phyloP scores from a whole-genome alignment of 2,797 vertebrate genomes.

The Crax fasciolata region DNA sequence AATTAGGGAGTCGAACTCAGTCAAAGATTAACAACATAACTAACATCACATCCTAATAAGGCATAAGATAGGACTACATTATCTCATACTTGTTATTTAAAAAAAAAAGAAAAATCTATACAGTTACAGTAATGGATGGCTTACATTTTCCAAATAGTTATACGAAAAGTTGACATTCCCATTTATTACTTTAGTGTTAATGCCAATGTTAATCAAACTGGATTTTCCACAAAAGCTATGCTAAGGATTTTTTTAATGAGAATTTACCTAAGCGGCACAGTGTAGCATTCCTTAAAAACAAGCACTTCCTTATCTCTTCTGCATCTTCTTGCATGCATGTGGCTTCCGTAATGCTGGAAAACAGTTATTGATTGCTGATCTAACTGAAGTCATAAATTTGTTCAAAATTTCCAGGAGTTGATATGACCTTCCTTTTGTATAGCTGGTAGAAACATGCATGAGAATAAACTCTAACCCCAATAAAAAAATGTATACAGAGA shows the following conservation, averaged over 20 bases:
- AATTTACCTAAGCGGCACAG: neutral
- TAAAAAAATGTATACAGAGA: neutral
- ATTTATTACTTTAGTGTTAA: neutral
- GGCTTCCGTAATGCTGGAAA: neutral
- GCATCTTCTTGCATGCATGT: neutral
- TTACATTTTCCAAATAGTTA: neutral
- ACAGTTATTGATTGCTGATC: neutral
- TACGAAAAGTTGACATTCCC: neutral
- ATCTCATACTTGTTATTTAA: neutral
- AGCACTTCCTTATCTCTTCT: neutral
- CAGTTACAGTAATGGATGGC: neutral
- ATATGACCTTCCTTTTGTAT: neutral
- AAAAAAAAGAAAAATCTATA: neutral
- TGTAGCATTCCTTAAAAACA: neutral
- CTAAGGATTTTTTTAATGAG: neutral
- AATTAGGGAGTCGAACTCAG: neutral
- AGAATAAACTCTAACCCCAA: neutral
- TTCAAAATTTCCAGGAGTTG: conserved; percentile 6
- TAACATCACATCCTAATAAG: neutral
- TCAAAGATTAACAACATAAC: neutral
- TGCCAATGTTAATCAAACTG: neutral
- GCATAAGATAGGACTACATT: neutral
- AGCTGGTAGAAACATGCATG: neutral
- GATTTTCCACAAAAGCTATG: neutral
- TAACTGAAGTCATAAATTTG: neutral